These are phyloP conservation scores for Merluccius polli DNA, from an alignment of 2,797 vertebrate species.

Conservation along the genomic window DNA sequence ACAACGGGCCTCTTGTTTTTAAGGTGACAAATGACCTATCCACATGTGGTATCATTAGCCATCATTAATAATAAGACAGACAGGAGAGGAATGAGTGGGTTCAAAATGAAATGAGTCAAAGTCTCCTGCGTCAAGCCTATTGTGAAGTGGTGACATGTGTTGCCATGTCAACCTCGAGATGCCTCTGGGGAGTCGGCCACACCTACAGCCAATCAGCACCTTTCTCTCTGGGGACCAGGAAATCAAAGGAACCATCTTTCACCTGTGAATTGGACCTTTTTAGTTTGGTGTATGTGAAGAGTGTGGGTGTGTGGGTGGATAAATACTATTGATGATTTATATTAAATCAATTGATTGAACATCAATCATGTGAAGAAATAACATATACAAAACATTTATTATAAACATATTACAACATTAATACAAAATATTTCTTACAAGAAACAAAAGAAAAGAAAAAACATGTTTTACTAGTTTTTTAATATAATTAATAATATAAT, in stretches of 20 bases:
- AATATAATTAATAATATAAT: too few relatives aligned
- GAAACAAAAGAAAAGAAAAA: background rate
- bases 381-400: background rate
- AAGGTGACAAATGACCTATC: background rate
- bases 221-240: constrained; percentile 24
- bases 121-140: constrained; percentile 25
- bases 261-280: constrained; percentile 37
- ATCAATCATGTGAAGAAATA: background rate
- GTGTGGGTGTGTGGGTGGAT: background rate
- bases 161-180: constrained; percentile 35
- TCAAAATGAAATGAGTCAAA: too few relatives aligned
- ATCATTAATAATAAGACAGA: constrained; percentile 61
- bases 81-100: constrained; percentile 72
- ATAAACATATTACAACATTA: background rate
- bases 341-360: background rate
- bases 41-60: constrained; percentile 59
- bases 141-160: constrained; percentile 52
- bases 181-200: constrained; percentile 41
- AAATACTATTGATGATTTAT: background rate
- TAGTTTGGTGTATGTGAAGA: background rate
- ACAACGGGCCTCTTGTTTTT: background rate
- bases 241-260: constrained; percentile 33
- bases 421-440: background rate
- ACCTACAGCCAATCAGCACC: constrained; percentile 43
- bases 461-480: too few relatives aligned